Evolutionary conservation across 2,113 vertebrate genomes (phyloP), one percentile per base, ranked within the genome.

Genomic region (Prunella fulvescens): DNA sequence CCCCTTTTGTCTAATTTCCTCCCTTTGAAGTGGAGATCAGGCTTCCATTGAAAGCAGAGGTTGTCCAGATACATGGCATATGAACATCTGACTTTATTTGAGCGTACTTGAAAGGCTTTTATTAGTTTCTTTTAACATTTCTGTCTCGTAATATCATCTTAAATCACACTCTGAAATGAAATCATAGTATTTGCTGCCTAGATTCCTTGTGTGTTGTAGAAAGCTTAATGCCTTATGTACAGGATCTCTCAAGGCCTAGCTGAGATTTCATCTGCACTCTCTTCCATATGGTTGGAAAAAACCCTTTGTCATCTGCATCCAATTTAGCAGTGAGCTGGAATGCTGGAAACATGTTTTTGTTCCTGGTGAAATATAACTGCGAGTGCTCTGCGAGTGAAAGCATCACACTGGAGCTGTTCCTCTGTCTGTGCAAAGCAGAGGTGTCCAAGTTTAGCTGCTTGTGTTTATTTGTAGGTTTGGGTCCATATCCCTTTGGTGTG

Each of bases 21-120:
- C 80, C 45, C 66, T 97, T 96, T 96, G 92, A 97, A 96, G 83
- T 77, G 66, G 70, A 96, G 78, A 83, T 93, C 64, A 83, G 65
- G 23, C 51, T 92, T 67, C 78, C 92, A 92, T 76, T 93, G 71
- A 91, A 96, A 95, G 88, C 69, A 88, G 87, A 95, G 80, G 79
- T 85, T 91, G 50, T 90, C 81, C 71, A 92, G 81, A 94, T 93
- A 90, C 53, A 39, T 80, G 71, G 69, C 73, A 84, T n/a, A 22
- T 37, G 62, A 78, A 87, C 77, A 93, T 77, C 70, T 93, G 92
- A 95, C 79, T 93, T 90, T 45, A 93, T 85, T 92, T 92, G 86
- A 87, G 42, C 42, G 61, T 77, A 88, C 77, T 91, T 95, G 93
- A 97, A 95, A 87, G 48, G 70, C 70, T 97, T 96, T 69, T 94